Conservation (phyloP, 37 sponge, comb jelly and placozoan genomes). For the Chondrosia reniformis region DNA sequence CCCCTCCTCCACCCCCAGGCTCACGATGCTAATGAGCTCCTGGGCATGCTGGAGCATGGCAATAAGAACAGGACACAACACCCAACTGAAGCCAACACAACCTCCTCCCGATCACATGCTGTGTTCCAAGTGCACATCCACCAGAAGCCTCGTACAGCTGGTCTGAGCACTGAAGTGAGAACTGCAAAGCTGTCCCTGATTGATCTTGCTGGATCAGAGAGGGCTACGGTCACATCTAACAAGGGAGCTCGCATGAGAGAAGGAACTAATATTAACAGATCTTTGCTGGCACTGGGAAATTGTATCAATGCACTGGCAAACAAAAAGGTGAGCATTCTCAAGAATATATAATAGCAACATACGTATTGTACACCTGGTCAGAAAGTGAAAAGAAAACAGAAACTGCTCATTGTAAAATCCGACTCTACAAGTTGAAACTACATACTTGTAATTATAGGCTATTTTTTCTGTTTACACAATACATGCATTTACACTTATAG, state of each 20-base stretch:
- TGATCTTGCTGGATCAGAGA: slow-evolving; percentile 95
- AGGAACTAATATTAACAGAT: slow-evolving; percentile 97
- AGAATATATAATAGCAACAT: too few species aligned
- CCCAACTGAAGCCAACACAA: slow-evolving; percentile 94
- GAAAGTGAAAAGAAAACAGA: too few species aligned
- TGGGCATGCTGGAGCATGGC: slow-evolving; percentile 79
- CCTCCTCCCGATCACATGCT: slow-evolving; percentile 95
- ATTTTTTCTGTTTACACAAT: too few species aligned
- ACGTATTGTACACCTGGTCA: too few species aligned
- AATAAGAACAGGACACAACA: slow-evolving; percentile 94
- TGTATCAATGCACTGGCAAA: slow-evolving; percentile 96
- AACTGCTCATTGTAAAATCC: too few species aligned
- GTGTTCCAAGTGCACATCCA: slow-evolving; percentile 89
- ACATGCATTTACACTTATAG: too few species aligned
- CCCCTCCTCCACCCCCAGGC: slow-evolving; percentile 49
- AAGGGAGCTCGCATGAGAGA: slow-evolving; percentile 84
- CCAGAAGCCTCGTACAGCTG: slow-evolving; percentile 81
- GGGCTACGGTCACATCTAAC: slow-evolving; percentile 89
- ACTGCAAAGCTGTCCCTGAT: slow-evolving; percentile 84
- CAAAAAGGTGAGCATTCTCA: too few species aligned
- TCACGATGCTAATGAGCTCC: slow-evolving; percentile 77
- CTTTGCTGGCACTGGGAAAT: slow-evolving; percentile 96
- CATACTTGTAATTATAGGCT: too few species aligned
- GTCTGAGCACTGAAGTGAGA: slow-evolving; percentile 44
- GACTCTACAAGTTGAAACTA: too few species aligned